Conservation (phyloP, 2,113 vertebrate genomes). For the Chrysochloris asiatica region DNA sequence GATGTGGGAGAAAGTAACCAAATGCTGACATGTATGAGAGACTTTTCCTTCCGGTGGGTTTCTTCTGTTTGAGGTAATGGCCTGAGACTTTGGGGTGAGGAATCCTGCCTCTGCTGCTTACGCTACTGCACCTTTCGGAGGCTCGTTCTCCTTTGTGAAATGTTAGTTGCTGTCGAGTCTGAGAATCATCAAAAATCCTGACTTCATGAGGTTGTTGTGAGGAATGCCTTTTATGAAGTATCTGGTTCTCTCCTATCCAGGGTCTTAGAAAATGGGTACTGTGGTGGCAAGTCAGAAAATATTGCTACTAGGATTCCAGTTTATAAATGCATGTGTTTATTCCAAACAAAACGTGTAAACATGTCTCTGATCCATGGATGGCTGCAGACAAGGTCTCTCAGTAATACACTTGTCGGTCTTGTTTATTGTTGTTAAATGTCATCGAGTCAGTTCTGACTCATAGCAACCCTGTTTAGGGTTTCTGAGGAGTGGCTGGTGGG, state of each 20-base stretch:
- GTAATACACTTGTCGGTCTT: no score
- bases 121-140: neutral
- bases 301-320: no score
- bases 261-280: neutral
- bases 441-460: no score
- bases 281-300: no score
- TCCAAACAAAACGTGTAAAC: no score
- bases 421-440: no score
- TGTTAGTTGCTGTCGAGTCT: neutral
- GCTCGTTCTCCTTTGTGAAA: slow-evolving; percentile 3
- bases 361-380: no score
- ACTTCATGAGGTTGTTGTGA: neutral
- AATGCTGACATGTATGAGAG: neutral
- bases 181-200: neutral
- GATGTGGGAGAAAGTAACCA: neutral
- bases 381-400: no score
- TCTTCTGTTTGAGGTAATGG: neutral
- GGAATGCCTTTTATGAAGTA: neutral
- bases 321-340: no score
- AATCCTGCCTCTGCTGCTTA: neutral
- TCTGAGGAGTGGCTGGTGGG: no score
- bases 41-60: neutral
- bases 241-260: neutral
- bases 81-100: neutral
- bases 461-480: no score